Percentiles rank a stretch among this genome's conserved stretches.
phyloP scores from a whole-genome alignment of 1,140 invertebrate genomes.

The Drosophila lowei region DNA sequence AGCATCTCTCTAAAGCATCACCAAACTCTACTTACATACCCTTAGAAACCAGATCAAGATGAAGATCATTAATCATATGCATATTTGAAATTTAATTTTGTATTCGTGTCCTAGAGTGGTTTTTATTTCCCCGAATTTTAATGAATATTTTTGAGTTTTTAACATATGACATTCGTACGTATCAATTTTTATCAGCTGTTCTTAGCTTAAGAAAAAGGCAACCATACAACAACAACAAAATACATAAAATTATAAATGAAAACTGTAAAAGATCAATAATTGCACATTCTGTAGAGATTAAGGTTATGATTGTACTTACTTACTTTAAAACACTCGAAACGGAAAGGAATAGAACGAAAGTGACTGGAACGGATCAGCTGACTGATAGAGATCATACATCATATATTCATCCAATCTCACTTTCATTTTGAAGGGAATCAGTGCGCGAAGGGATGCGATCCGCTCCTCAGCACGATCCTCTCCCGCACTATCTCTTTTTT shows the following conservation, averaged over 20 bases:
- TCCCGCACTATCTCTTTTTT: too few relatives aligned
- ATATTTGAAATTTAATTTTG: too few relatives aligned
- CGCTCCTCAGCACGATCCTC: too few relatives aligned
- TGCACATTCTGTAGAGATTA: conserved; percentile 37
- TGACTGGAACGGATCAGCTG: conserved; percentile 29
- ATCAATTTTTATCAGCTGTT: conserved; percentile 12
- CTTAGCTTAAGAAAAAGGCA: conserved; percentile 23
- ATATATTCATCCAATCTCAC: background rate
- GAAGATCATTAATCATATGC: too few relatives aligned
- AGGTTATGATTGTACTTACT: conserved; percentile 29
- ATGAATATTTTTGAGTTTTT: conserved; percentile 10
- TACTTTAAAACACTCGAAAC: conserved; percentile 15
- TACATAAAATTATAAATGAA: conserved; percentile 24
- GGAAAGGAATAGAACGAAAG: conserved; percentile 5
- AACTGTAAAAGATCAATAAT: conserved; percentile 25
- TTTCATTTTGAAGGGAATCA: too few relatives aligned
- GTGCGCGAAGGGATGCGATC: too few relatives aligned
- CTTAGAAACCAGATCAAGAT: too few relatives aligned
- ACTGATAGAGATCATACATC: background rate
- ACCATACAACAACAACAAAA: conserved; percentile 12
- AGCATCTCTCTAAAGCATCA: conserved; percentile 26
- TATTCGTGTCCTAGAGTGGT: too few relatives aligned
- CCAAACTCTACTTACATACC: background rate
- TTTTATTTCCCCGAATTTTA: background rate
- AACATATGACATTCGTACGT: background rate